Evolutionary conservation across 1,140 invertebrate genomes (phyloP), one percentile per base, ranked within the genome.

Genomic region (Lordiphosa clarofinis): DNA sequence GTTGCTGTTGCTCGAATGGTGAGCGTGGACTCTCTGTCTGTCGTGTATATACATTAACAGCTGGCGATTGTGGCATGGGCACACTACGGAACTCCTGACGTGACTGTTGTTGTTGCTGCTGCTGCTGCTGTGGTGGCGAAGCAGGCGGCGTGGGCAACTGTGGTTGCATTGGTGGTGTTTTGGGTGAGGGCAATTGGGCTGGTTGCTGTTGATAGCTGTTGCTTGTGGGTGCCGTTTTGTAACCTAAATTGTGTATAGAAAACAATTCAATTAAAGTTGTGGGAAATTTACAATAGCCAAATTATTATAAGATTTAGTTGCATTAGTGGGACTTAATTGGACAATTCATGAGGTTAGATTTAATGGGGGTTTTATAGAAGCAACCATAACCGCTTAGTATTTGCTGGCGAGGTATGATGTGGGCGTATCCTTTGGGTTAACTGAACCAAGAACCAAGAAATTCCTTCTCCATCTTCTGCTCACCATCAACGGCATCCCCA

Each of bases 401-500:
- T 49, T 73, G 76, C 76, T 81, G 78, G 78, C 72, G 72, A 82
- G 46, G 64, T 53, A 24, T 65, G 53, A 56, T 57, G 76, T 61
- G 36, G 55, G 43, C 46, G 72, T 59, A 46, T 68, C 64, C 55
- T 31, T 31, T 31, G 28, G 56, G 59, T 68, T 68, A 70, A 38
- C 50, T 24, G 7, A 70, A 62, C 57, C 67, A 70, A 38, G 37
- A 53, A 70, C 67, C 65, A 62, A 56, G 49, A 66, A 38, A 69
- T 36, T 69, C 58, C 67, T 54, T 40, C 43, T 44, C 61, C 68
- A 9, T 12, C 37, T 40, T 50, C 48, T 55, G 73, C 82, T 87
- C 86, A 87, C 86, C 86, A 86, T 87, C 86, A 73, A 87, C 75
- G 55, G 44, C 60, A 56, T 87, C 86, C 13, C 64, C 53, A 61